Percentiles rank a stretch among this genome's conserved stretches.
phyloP scores from a whole-genome alignment of 2,888 invertebrate genomes.

The Chrysolina haemoptera region DNA sequence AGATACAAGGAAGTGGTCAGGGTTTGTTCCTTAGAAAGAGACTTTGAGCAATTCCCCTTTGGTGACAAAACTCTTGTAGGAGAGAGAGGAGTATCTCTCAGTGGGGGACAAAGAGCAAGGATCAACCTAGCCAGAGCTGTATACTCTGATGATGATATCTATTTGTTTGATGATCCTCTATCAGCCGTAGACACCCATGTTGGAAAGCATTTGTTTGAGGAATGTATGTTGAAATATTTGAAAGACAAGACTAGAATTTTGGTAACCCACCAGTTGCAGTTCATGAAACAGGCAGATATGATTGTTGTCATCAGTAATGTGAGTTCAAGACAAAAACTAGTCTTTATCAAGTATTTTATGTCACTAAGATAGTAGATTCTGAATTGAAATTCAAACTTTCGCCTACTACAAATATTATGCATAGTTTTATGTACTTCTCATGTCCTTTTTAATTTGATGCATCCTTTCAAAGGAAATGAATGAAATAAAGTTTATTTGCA shows the following conservation, averaged over 20 bases:
- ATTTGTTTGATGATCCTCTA: constrained; percentile 85
- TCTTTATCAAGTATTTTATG: no score
- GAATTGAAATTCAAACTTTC: no score
- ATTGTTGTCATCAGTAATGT: constrained; percentile 79
- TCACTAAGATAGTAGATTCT: no score
- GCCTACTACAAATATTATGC: no score
- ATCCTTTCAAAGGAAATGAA: no score
- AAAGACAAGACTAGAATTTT: constrained; percentile 80
- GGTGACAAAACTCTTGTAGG: constrained; percentile 85
- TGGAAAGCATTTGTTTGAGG: constrained; percentile 81
- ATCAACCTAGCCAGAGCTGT: constrained; percentile 85
- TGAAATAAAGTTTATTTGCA: no score
- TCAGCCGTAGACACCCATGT: constrained; percentile 87
- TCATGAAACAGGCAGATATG: constrained; percentile 77
- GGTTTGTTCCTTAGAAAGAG: constrained; percentile 78
- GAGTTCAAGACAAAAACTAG: constrained; percentile 37
- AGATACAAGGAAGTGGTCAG: constrained; percentile 70
- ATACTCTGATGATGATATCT: constrained; percentile 83
- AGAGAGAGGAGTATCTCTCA: constrained; percentile 83
- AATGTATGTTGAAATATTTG: constrained; percentile 76
- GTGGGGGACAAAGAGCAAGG: constrained; percentile 87
- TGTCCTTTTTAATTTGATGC: no score
- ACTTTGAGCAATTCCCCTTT: constrained; percentile 80
- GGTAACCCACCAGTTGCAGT: constrained; percentile 90
- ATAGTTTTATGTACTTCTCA: no score